Base-by-base conservation (phyloP, 1,140 invertebrate genomes). In the Oncopeltus fasciatus region DNA sequence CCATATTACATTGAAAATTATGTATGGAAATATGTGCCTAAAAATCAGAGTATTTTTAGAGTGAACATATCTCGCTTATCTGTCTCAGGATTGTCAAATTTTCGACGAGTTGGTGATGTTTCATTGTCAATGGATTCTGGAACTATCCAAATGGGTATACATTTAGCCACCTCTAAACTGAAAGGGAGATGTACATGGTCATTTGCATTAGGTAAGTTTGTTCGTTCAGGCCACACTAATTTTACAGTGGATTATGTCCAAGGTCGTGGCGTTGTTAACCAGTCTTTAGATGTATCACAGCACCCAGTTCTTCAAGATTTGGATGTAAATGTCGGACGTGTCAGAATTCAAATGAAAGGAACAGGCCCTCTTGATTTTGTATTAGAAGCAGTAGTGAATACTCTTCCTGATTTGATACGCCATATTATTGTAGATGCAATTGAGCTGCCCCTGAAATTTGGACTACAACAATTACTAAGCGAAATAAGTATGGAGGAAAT, bases 381-480 rank as follows among this genome's bases (percentile, higher is more conserved):
- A 2, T 75, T 89, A 49, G 88, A 91, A 73, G 82, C 85, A 59
- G 78, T 75, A 1, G 76, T 91, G 1, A 92, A 91, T 71, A 75
- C 89, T 62, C 66, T 90, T 38, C 88, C 88, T 0, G 89, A 90
- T 76, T 72, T 91, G 44, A 74, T 92, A 58, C 77, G 88, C 66
- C 87, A 88, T 73, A 85, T 89, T 72, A 89, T 91, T 63, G 86
- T 89, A 78, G 86, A 90, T 69, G 85, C 86, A 4, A 71, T 89
- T 11, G 87, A 90, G 72, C 80, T 80, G 57, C 87, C 87, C 0
- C 72, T 89, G 2, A 84, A 79, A 67, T 77, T 80, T 59, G 80
- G 82, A 49, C 75, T 88, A 1, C 81, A 83, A 67, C 78, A 82
- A 64, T 80, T 86, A 64, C 71, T 90, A 29, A 78, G 89, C 67